Conservation (phyloP, 2,888 invertebrate genomes). For the Biston stratarius region DNA sequence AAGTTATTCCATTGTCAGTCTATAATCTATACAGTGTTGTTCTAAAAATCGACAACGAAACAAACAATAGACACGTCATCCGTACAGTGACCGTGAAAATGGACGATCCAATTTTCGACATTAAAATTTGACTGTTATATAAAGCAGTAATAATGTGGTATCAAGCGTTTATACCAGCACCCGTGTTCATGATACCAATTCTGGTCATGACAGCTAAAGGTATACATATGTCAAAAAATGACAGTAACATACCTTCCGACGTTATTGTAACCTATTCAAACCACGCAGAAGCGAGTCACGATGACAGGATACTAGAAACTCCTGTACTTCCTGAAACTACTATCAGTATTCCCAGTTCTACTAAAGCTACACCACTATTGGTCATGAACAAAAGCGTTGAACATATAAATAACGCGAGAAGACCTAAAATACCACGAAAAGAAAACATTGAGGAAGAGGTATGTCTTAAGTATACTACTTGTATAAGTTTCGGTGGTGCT, state of each 20-base stretch:
- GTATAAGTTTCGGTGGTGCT: too few relatives aligned
- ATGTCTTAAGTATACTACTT: not conserved
- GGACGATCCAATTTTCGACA: not conserved
- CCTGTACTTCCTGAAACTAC: not conserved
- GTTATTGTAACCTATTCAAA: conserved; percentile 58
- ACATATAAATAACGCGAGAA: not conserved
- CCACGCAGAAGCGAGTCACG: conserved; percentile 54
- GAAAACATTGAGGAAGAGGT: not conserved
- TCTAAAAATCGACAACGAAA: too few relatives aligned
- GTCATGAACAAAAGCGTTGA: conserved; percentile 1
- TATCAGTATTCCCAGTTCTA: conserved; percentile 2
- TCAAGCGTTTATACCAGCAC: conserved; percentile 36
- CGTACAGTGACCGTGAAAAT: not conserved
- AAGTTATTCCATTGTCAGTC: too few relatives aligned
- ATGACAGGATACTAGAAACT: not conserved
- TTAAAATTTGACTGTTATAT: not conserved
- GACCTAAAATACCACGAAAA: not conserved
- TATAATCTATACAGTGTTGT: too few relatives aligned
- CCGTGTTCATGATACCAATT: conserved; percentile 39
- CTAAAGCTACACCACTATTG: not conserved
- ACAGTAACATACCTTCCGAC: conserved; percentile 46
- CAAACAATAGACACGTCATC: too few relatives aligned
- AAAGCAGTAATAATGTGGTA: conserved; percentile 31
- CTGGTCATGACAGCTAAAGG: conserved; percentile 32
- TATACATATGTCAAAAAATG: conserved; percentile 27